Base-by-base conservation (phyloP, 1,140 invertebrate genomes). In the Pseudomyrmex pallidus region DNA sequence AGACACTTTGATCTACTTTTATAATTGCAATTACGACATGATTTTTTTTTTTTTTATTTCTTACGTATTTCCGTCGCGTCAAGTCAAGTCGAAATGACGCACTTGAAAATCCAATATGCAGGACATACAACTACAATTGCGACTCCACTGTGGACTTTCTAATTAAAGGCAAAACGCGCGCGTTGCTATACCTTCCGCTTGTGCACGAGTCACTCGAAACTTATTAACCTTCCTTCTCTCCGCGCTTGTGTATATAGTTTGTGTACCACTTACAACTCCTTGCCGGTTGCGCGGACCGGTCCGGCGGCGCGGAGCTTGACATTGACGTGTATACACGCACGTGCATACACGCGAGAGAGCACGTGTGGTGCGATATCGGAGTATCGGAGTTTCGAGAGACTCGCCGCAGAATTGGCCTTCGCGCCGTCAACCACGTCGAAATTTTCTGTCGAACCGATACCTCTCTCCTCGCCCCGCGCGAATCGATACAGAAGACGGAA, bases 141-240 rank as follows among this genome's bases (percentile, higher is more conserved):
- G 22, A 72, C 44, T 10, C 22, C 64, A 35, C 9, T 22, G 13
- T 44, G 17, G 83, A 78, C 59, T 87, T 82, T 66, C 57, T 84
- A 88, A 88, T 87, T 87, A 86, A 74, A 57, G 22, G 22, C 63
- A 68, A 86, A 84, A 87, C 74, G 22, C 73, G 35, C 35, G 35
- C 35, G 35, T 35, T 35, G 35, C 35, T 7, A 7, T 25, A 35
- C 68, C 59, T 22, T 15, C 22, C 25, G 46, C 56, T 2, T 44
- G 20, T 50, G 66, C 9, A 56, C 68, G 74, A 72, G 52, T 77
- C 54, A 83, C 68, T 77, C 20, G 1, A 63, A 82, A 77, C 66
- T 87, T 77, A 76, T 68, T 77, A 83, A 59, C 50, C 50, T 56
- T 57, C 61, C 82, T 70, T 67, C 35, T 35, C 35, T 35, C 25